Evolutionary conservation across 2,113 vertebrate species (phyloP).

Genomic region (Pygoscelis antarcticus): DNA sequence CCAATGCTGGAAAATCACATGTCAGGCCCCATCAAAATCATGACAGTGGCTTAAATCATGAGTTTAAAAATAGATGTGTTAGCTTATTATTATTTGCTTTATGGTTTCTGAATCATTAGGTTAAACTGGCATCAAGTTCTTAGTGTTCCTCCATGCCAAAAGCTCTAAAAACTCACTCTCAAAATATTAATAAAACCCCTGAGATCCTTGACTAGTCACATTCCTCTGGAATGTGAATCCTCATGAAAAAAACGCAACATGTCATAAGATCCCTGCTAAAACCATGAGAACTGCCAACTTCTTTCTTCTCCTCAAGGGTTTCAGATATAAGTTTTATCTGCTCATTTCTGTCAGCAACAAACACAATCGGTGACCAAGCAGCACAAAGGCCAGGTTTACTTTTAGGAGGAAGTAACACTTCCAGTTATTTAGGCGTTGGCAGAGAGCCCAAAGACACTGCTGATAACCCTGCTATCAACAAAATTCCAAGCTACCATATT

Average conservation of each 20-base stretch:
- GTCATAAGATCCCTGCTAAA: not conserved
- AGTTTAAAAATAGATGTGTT: conserved; percentile 39
- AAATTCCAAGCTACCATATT: not conserved
- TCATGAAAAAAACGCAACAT: not conserved
- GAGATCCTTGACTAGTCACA: not conserved
- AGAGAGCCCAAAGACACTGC: not conserved
- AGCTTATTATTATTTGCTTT: conserved; percentile 38
- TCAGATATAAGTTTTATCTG: not conserved
- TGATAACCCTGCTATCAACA: not conserved
- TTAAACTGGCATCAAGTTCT: conserved; percentile 16
- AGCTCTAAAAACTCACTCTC: not conserved
- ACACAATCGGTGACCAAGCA: not conserved
- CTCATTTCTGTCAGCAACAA: not conserved
- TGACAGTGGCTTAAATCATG: conserved; percentile 23
- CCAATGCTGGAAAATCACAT: not conserved
- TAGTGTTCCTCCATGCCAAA: not conserved
- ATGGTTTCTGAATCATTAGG: conserved; percentile 35
- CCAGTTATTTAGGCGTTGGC: not conserved
- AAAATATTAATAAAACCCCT: conserved; percentile 18
- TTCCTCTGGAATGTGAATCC: not conserved
- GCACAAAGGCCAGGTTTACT: conserved; percentile 33
- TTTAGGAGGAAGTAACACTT: not conserved
- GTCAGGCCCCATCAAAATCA: conserved; percentile 24
- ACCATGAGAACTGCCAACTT: not conserved
- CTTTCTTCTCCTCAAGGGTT: not conserved